These are phyloP conservation scores for Rhea americana DNA, from an alignment of 2,113 vertebrate species.

Conservation along the genomic window DNA sequence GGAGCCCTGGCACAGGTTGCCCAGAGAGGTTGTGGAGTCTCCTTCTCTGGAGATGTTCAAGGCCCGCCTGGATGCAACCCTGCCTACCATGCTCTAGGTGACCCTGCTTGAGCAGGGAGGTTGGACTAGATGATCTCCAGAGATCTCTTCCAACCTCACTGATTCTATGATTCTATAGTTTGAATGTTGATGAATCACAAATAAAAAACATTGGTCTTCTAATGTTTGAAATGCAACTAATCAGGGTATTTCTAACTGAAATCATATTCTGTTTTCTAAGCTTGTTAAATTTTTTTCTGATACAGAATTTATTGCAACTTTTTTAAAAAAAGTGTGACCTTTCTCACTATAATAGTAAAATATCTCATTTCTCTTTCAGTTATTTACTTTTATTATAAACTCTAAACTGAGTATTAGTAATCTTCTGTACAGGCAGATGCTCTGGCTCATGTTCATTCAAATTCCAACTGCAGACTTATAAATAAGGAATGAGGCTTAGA, in stretches of 20 bases:
- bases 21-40: too few relatives aligned
- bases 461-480: constrained; percentile 3
- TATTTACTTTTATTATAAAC: not conserved
- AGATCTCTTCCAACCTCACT: too few relatives aligned
- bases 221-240: not conserved
- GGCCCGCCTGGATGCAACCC: too few relatives aligned
- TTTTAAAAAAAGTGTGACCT: not conserved
- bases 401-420: not conserved
- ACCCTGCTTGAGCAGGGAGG: too few relatives aligned
- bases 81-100: too few relatives aligned
- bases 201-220: not conserved
- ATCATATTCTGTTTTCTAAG: not conserved
- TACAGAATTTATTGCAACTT: not conserved
- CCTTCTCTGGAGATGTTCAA: too few relatives aligned
- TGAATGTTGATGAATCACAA: not conserved
- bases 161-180: not conserved
- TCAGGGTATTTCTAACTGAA: not conserved
- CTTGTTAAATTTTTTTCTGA: not conserved
- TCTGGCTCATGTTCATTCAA: not conserved
- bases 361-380: not conserved
- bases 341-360: not conserved
- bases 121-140: too few relatives aligned
- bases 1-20: too few relatives aligned
- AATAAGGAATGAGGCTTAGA: constrained; percentile 22
- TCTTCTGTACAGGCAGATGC: not conserved